Evolutionary conservation across 2,797 vertebrate genomes (phyloP), one percentile per base, ranked within the genome.

Genomic region (Dermochelys coriacea): DNA sequence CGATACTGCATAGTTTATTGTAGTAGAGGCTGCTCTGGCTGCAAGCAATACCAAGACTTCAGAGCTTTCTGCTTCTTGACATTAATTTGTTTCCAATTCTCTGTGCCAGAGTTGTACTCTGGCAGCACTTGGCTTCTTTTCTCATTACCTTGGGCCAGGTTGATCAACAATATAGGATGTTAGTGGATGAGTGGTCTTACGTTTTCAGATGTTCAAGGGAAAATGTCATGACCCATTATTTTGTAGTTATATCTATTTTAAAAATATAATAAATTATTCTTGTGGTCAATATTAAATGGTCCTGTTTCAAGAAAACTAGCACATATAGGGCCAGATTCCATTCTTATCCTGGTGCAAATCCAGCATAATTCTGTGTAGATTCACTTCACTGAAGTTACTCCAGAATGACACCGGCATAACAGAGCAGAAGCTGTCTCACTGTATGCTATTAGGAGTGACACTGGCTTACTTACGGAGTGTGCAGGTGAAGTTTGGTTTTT

Each of bases 401-500:
- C 51, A 7, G 51, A 52, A 0, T 82, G 83, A 54, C 49, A 45
- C 27, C 59, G 68, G 8, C 3, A 31, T 54, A 80, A 18, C 21
- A 61, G 75, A 83, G 55, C 64, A 83, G 88, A 92, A 80, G 61
- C 81, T 52, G 85, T 52, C 82, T 18, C 10, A 7, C 59, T 47
- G 2, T 77, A 80, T 86, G 75, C 59, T 82, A 74, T 37, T 18
- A 79, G 93, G 61, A 92, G 68, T 55, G 87, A 37, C 47, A n/a
- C 0, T 19, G 78, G 88, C 78, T 88, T 91, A 94, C 54, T 90
- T 84, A 31, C 41, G 23, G 90, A 91, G 82, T 16, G 47, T 77
- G 84, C 80, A 29, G n/a, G 75, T 68, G 83, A 80, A 89, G 83
- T 82, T 50, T 91, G 68, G 79, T 95, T 89, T 68, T 96, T 96